These are phyloP conservation scores for Sminthurinus aureus DNA, from an alignment of 2,888 invertebrate genomes.

Conservation along the genomic window DNA sequence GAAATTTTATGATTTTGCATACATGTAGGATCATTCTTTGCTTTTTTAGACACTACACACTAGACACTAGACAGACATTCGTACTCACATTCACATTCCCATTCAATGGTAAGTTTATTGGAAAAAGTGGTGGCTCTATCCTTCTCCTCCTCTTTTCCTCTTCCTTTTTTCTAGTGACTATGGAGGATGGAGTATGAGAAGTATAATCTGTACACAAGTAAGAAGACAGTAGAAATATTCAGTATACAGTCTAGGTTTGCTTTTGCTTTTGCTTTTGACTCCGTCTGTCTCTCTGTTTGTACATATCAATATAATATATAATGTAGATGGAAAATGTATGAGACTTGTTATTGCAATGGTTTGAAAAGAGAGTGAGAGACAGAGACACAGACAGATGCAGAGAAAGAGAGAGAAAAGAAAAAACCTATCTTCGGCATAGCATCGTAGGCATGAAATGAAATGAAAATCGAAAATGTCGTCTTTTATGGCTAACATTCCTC, in stretches of 20 bases:
- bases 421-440: slow-evolving; percentile 36
- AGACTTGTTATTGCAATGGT: neutral
- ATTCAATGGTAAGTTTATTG: slow-evolving; percentile 29
- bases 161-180: neutral
- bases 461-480: slow-evolving; percentile 47
- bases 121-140: neutral
- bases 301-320: neutral
- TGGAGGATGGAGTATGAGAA: neutral
- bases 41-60: neutral
- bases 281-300: neutral
- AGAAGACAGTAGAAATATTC: too few species aligned
- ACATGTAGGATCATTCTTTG: neutral
- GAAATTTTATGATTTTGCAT: slow-evolving; percentile 41
- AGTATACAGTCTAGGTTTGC: too few species aligned
- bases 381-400: neutral
- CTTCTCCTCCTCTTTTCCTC: neutral
- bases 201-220: slow-evolving; percentile 9
- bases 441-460: slow-evolving; percentile 45
- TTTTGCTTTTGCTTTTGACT: too few species aligned
- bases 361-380: neutral
- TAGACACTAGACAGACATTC: neutral
- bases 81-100: neutral
- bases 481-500: slow-evolving; percentile 47
- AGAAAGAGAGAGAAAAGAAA: slow-evolving; percentile 24
- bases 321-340: neutral